Percentiles rank a stretch among this genome's conserved stretches.
These are phyloP conservation scores for Chlamydotis undulata DNA, from an alignment of 2,113 vertebrate species.

Conservation along the genomic window DNA sequence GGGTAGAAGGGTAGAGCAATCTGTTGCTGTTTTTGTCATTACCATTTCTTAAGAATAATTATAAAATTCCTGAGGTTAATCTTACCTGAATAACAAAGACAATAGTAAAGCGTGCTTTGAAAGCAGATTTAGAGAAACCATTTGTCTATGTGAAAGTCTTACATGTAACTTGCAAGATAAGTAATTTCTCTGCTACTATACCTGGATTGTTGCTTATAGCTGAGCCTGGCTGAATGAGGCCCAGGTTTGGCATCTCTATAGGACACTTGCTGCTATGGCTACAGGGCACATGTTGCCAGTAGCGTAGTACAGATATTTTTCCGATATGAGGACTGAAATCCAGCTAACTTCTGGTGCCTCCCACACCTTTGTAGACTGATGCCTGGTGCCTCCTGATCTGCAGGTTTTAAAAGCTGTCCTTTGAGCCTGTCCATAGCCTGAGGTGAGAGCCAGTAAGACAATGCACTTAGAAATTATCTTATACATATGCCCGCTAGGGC, in stretches of 20 bases:
- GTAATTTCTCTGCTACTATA: background rate
- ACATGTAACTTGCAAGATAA: background rate
- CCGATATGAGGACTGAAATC: background rate
- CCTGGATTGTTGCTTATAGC: background rate
- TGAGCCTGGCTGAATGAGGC: background rate
- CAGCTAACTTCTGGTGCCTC: background rate
- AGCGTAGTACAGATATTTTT: background rate
- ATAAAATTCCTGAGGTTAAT: background rate
- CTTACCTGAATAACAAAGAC: background rate
- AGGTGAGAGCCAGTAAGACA: accelerated
- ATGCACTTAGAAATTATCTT: background rate
- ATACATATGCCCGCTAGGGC: accelerated
- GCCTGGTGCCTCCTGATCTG: background rate
- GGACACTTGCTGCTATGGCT: background rate
- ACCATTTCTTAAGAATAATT: background rate
- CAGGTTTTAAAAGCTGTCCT: background rate
- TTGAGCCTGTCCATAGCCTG: background rate
- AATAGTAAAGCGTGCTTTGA: background rate
- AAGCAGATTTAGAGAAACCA: background rate
- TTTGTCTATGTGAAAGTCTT: background rate
- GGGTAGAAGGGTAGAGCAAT: background rate
- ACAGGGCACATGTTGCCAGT: background rate
- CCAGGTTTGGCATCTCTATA: background rate
- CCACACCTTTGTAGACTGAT: background rate
- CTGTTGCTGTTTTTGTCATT: background rate